Percentiles rank a stretch among this genome's conserved stretches.
Conservation (phyloP, 2,797 vertebrate genomes). For the Lagocephalus sceleratus region DNA sequence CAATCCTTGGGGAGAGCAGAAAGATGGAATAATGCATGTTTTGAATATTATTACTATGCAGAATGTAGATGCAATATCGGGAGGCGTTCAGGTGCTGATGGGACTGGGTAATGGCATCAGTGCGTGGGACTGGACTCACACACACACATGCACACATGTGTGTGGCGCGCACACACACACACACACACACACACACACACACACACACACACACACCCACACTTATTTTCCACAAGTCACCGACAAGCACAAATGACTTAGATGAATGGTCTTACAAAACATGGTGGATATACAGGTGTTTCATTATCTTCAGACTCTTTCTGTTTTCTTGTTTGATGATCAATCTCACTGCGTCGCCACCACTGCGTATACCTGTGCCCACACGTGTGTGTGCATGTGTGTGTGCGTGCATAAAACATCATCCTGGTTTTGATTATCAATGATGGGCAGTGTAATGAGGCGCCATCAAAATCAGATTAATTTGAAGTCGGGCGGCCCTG, state of each 20-base stretch:
- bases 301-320: constrained; percentile 47
- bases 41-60: constrained; percentile 64
- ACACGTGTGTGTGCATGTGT: constrained; percentile 10
- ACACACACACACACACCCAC: no score
- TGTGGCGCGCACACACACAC: constrained; percentile 14
- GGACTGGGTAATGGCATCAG: constrained; percentile 51
- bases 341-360: constrained; percentile 13
- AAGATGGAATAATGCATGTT: constrained; percentile 69
- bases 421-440: constrained; percentile 63
- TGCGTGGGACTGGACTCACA: constrained; percentile 45
- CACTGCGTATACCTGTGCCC: not conserved
- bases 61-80: constrained; percentile 58
- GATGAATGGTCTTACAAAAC: constrained; percentile 56
- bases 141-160: constrained; percentile 12
- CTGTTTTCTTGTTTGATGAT: constrained; percentile 43
- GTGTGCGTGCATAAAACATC: constrained; percentile 33
- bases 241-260: constrained; percentile 52
- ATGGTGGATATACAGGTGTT: constrained; percentile 55
- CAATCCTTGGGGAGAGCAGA: constrained; percentile 53
- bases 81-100: constrained; percentile 58
- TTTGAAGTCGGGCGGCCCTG: constrained; percentile 51
- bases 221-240: constrained; percentile 13
- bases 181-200: not conserved
- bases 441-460: constrained; percentile 70
- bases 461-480: constrained; percentile 70